Evolutionary conservation across 2,113 vertebrate genomes (phyloP), one percentile per base, ranked within the genome.

Genomic region (Rhea americana): DNA sequence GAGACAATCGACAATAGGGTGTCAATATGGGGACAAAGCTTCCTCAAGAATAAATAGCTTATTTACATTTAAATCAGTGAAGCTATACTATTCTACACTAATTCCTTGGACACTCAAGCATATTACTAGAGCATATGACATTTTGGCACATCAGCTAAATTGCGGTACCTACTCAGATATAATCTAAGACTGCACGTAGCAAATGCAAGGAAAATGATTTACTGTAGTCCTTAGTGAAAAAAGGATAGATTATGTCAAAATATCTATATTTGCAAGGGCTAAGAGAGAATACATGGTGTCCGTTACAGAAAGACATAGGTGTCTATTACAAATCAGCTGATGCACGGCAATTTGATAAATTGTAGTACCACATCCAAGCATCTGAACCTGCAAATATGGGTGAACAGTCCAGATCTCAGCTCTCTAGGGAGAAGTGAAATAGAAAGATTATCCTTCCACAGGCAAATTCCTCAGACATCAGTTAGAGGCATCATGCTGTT

Each of bases 221-320:
- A n/a, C 22, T 79, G 12, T 30, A 41, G 12, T 59, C 9, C 18
- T 82, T 39, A 76, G 24, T 13, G 14, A 81, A 77, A 45, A 32
- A 67, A 68, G 47, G n/a, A n/a, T 18, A 90, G 24, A 72, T 71
- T 85, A 85, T 18, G 47, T 26, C 78, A 76, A 91, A 82, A 82
- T 32, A 5, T 55, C 58, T 85, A 0, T 53, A 78, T 22, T 78
- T 92, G 70, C 47, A 87, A 45, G 28, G 50, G 50, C 19, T 92
- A 87, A 91, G 19, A 80, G 6, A 86, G 4, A 89, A 32, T 61
- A 74, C 50, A 32, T 1, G 5, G 21, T 89, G 81, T 67, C 50
- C 41, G 78, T 66, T 84, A 84, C 25, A 62, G 67, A 85, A 5
- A 67, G 39, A 37, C 28, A 68, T 8, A 35, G 50, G 30, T 25